These are phyloP conservation scores for Dasypolia templi DNA, from an alignment of 2,888 invertebrate species.

Conservation along the genomic window DNA sequence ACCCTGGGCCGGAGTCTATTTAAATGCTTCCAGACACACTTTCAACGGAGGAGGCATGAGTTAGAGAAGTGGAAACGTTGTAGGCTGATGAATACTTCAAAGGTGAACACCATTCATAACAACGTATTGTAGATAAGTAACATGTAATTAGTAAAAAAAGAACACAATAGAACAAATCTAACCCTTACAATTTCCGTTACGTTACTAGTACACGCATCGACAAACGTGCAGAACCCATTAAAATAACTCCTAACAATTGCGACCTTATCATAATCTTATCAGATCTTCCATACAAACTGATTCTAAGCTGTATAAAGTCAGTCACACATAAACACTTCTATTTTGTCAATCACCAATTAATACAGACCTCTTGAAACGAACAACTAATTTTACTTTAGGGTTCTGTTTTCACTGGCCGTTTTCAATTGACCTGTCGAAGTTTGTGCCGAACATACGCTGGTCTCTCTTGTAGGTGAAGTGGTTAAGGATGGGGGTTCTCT, in stretches of 20 bases:
- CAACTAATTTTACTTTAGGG: constrained; percentile 55
- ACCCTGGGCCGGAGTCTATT: too few species aligned
- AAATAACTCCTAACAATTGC: constrained; percentile 71
- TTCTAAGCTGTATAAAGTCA: constrained; percentile 75
- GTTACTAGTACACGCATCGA: constrained; percentile 62
- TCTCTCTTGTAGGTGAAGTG: constrained; percentile 56
- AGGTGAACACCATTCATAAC: neutral
- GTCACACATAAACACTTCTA: constrained; percentile 79
- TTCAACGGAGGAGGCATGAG: neutral
- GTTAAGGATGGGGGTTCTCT: constrained; percentile 64
- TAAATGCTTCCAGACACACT: neutral
- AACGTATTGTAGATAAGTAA: constrained; percentile 17
- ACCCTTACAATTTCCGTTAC: constrained; percentile 50
- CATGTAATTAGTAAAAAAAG: constrained; percentile 32
- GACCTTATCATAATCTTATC: constrained; percentile 72
- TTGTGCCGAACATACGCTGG: constrained; percentile 59
- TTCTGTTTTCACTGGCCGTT: constrained; percentile 65
- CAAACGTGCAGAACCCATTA: constrained; percentile 64
- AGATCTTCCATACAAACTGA: constrained; percentile 66
- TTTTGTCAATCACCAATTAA: constrained; percentile 67
- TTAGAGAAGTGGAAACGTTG: neutral
- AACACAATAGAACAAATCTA: constrained; percentile 20
- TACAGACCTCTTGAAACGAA: constrained; percentile 64
- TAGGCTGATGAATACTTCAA: neutral
- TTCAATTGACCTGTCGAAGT: constrained; percentile 57